A percentile compares a stretch with the other conserved stretches of the same genome.
These are phyloP conservation scores for Manis crassicaudata DNA, from an alignment of 2,797 vertebrate genomes.

Conservation along the genomic window DNA sequence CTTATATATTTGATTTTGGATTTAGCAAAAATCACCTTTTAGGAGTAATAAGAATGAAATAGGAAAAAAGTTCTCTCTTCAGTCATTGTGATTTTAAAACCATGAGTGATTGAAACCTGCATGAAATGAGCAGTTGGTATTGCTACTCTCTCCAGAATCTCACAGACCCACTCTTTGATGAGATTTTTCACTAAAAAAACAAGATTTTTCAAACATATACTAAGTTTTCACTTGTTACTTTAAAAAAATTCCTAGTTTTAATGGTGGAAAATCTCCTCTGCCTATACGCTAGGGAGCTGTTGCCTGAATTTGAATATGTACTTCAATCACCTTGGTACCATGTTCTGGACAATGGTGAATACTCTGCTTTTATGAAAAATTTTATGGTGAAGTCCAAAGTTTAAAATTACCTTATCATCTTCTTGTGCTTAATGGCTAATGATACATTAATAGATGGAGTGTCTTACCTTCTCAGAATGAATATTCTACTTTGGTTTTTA, in stretches of 20 bases:
- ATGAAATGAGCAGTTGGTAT: not conserved
- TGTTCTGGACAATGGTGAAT: not conserved
- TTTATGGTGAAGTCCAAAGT: not conserved
- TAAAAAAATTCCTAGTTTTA: not conserved
- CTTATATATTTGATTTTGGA: not conserved
- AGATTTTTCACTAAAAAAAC: not conserved
- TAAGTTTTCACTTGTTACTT: not conserved
- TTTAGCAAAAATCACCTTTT: not conserved
- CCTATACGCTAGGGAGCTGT: not conserved
- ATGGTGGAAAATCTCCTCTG: not conserved
- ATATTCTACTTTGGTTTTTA: not conserved
- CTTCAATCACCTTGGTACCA: not conserved
- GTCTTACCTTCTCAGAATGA: not conserved
- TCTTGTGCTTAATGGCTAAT: slow-evolving; percentile 16
- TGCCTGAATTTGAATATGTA: not conserved
- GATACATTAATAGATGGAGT: not conserved
- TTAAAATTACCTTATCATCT: not conserved
- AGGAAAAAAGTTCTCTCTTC: not conserved
- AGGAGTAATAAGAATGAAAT: not conserved
- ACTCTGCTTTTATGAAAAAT: not conserved
- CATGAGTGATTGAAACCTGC: not conserved
- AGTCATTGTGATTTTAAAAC: not conserved
- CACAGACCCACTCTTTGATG: not conserved
- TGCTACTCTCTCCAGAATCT: not conserved
- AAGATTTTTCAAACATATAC: not conserved